Evolutionary conservation across 2,888 invertebrate genomes (phyloP).

Genomic region (Syrista parreyssii): DNA sequence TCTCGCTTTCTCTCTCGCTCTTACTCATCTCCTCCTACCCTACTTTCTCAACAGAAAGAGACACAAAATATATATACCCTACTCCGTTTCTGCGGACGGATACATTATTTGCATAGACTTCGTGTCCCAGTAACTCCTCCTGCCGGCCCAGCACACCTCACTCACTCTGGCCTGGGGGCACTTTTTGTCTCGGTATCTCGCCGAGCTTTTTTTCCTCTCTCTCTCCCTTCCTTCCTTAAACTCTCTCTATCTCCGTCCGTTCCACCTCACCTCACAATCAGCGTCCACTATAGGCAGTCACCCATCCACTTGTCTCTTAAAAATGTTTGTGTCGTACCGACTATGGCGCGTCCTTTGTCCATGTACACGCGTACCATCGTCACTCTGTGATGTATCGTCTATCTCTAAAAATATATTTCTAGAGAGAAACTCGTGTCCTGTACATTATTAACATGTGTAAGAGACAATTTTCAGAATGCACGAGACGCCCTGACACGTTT

Average conservation of each 20-base stretch:
- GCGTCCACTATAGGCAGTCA: neutral
- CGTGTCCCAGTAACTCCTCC: conserved; percentile 7
- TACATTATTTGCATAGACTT: conserved; percentile 9
- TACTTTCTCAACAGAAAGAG: neutral
- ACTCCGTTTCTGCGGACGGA: neutral
- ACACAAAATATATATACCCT: neutral
- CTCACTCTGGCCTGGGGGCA: conserved; percentile 15
- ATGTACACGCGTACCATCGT: neutral
- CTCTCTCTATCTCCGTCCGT: neutral
- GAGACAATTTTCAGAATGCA: neutral
- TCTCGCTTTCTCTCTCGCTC: neutral
- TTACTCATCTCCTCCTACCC: neutral
- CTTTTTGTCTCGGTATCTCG: conserved; percentile 7
- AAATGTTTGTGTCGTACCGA: neutral
- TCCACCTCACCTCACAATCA: neutral
- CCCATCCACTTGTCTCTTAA: neutral
- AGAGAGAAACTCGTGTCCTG: neutral
- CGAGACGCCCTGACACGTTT: neutral
- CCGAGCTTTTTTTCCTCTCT: neutral
- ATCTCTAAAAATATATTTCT: neutral
- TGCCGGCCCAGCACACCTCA: conserved; percentile 8
- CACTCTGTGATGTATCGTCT: neutral
- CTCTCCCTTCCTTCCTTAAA: neutral
- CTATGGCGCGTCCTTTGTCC: neutral
- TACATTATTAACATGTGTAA: neutral